phyloP scores from a whole-genome alignment of 1,140 invertebrate species.

The Argopecten irradians region DNA sequence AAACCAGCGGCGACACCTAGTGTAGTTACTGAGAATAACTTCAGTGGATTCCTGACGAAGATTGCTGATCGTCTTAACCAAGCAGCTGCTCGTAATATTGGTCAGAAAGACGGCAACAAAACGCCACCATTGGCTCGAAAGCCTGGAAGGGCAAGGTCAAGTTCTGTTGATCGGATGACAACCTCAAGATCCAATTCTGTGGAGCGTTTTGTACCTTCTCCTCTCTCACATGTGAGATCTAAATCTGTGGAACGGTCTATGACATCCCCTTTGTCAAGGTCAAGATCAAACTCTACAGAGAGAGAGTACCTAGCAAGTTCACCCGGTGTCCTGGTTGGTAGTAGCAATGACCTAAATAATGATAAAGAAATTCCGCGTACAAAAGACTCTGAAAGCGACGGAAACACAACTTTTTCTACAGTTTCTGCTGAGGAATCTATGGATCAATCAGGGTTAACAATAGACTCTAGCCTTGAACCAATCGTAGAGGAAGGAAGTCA shows the following conservation, averaged over 20 bases:
- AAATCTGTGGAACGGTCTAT: not conserved
- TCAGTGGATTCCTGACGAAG: slow-evolving; percentile 59
- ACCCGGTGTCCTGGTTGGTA: not conserved
- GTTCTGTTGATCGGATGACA: slow-evolving; percentile 31
- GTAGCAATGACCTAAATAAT: not conserved
- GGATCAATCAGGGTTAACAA: not conserved
- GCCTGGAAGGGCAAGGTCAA: slow-evolving; percentile 27
- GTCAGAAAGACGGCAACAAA: slow-evolving; percentile 36
- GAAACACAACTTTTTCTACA: not conserved
- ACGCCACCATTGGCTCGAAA: not conserved
- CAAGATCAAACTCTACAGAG: not conserved
- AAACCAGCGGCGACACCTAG: not conserved
- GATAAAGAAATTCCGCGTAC: not conserved
- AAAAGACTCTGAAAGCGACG: slow-evolving; percentile 24
- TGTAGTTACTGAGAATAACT: slow-evolving; percentile 52
- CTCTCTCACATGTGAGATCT: not conserved
- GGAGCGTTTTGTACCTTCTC: not conserved
- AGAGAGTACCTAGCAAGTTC: not conserved
- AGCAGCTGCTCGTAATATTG: slow-evolving; percentile 64
- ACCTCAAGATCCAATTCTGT: slow-evolving; percentile 44
- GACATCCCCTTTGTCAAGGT: slow-evolving; percentile 1
- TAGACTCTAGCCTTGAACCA: slow-evolving; percentile 25
- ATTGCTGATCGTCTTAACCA: slow-evolving; percentile 71
- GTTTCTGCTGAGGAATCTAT: not conserved
- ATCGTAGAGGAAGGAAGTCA: slow-evolving; percentile 44